These are phyloP conservation scores for Hephaestus fuliginosus DNA, from an alignment of 2,797 vertebrate species.

Conservation along the genomic window DNA sequence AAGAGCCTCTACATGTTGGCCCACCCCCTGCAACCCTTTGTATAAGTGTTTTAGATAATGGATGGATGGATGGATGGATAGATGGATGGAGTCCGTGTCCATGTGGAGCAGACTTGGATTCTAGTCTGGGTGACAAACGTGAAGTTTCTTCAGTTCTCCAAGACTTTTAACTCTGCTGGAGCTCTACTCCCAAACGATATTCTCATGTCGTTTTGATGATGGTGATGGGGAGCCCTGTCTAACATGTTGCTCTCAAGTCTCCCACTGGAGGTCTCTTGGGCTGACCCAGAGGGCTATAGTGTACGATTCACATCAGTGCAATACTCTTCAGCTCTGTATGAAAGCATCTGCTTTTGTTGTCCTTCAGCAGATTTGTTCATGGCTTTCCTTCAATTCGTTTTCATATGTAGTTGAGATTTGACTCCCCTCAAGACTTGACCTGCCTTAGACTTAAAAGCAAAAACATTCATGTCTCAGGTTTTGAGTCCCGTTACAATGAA, in stretches of 20 bases:
- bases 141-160: neutral
- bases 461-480: neutral
- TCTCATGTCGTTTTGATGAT: neutral
- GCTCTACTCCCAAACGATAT: neutral
- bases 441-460: neutral
- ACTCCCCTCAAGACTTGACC: neutral
- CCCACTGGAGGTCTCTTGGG: too few relatives aligned
- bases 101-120: too few relatives aligned
- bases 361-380: neutral
- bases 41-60: too few relatives aligned
- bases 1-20: too few relatives aligned
- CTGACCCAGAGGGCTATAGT: neutral
- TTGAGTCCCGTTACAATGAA: slow-evolving; percentile 6
- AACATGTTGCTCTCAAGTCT: neutral
- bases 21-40: too few relatives aligned
- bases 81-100: too few relatives aligned
- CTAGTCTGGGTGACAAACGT: neutral
- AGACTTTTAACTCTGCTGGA: neutral
- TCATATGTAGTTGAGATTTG: neutral
- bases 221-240: too few relatives aligned
- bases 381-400: neutral
- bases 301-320: neutral
- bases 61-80: too few relatives aligned
- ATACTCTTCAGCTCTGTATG: neutral
- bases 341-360: neutral